Conservation (phyloP, 1,140 invertebrate species). For the Drosophila ficusphila region DNA sequence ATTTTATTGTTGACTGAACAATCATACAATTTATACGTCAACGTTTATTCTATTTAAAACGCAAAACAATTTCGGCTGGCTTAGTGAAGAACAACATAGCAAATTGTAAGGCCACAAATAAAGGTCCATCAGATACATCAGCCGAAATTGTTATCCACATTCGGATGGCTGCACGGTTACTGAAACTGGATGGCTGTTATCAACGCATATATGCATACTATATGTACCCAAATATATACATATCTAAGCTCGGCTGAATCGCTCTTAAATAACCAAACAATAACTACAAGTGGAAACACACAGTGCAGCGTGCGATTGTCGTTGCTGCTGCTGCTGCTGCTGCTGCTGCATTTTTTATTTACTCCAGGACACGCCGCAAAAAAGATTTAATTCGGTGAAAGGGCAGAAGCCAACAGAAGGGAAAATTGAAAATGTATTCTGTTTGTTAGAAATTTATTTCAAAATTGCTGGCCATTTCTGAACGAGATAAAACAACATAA, state of each 20-base stretch:
- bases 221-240: constrained; percentile 51
- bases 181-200: constrained; percentile 39
- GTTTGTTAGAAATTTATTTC: constrained; percentile 10
- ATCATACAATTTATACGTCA: constrained; percentile 78
- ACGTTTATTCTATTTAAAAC: constrained; percentile 79
- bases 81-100: constrained; percentile 43
- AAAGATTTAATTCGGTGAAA: constrained; percentile 16
- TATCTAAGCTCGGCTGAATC: constrained; percentile 79
- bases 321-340: constrained; percentile 12
- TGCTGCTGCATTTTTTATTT: constrained; percentile 39
- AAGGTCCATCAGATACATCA: constrained; percentile 67
- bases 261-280: constrained; percentile 82
- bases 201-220: constrained; percentile 43
- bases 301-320: constrained; percentile 29
- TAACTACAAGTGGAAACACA: constrained; percentile 58
- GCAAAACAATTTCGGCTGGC: constrained; percentile 73
- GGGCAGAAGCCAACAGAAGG: not conserved
- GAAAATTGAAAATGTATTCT: constrained; percentile 26
- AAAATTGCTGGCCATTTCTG: not conserved
- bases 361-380: constrained; percentile 18
- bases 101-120: constrained; percentile 35
- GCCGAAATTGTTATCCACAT: constrained; percentile 68
- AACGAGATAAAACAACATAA: not conserved
- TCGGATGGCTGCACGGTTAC: constrained; percentile 35
- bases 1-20: constrained; percentile 74